These are phyloP conservation scores for Anomalospiza imberbis DNA, from an alignment of 2,797 vertebrate genomes.

Conservation along the genomic window DNA sequence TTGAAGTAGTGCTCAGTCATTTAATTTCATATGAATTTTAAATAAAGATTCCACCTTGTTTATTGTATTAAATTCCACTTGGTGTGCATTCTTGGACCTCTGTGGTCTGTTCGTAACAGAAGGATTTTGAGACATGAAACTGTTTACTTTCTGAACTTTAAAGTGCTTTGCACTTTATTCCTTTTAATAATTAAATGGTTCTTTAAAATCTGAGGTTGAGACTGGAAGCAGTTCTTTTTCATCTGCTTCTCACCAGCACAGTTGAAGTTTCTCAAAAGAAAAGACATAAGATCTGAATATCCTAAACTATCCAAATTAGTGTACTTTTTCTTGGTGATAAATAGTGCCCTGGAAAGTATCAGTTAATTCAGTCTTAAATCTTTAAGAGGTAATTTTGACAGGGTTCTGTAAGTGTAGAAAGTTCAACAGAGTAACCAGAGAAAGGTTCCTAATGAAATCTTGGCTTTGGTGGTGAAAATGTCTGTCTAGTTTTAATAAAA, in stretches of 20 bases:
- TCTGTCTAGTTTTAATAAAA: conserved; percentile 42
- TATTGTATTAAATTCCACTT: conserved; percentile 12
- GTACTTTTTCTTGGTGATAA: conserved; percentile 13
- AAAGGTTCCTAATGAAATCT: conserved; percentile 39
- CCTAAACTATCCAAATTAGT: neutral
- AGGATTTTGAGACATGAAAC: neutral
- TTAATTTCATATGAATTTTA: conserved; percentile 20
- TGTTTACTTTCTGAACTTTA: conserved; percentile 25
- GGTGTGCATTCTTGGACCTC: neutral
- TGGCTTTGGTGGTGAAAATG: conserved; percentile 14
- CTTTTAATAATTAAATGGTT: neutral
- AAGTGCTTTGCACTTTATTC: neutral
- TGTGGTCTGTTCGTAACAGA: neutral
- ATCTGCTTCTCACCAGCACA: conserved; percentile 12
- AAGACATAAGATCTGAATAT: neutral
- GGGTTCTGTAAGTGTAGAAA: conserved; percentile 37
- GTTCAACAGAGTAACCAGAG: conserved; percentile 47
- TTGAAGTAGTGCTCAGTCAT: conserved; percentile 10
- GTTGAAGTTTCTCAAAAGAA: conserved; percentile 22
- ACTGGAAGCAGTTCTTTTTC: conserved; percentile 4
- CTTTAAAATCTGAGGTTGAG: neutral
- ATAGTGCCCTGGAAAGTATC: conserved; percentile 15
- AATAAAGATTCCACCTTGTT: conserved; percentile 17
- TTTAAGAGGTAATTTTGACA: conserved; percentile 35
- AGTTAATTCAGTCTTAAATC: conserved; percentile 6